Evolutionary conservation across 2,797 vertebrate species (phyloP).

Genomic region (Schizothorax lantsangensis): DNA sequence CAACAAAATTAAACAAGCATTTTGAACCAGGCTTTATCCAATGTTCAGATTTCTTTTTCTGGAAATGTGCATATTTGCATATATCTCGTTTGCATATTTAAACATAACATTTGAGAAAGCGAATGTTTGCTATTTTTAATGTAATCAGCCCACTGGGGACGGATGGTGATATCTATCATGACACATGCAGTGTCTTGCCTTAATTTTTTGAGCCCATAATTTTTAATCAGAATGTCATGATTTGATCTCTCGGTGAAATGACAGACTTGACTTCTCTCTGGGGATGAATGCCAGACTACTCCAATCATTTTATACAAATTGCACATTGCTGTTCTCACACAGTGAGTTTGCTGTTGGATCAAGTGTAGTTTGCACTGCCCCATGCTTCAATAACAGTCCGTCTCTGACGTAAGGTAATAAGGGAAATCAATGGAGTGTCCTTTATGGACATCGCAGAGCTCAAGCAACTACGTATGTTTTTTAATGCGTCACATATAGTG

Average conservation of each 20-base stretch:
- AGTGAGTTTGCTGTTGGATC: background rate
- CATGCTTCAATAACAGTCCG: background rate
- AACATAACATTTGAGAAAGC: background rate
- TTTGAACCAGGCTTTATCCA: background rate
- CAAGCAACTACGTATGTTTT: background rate
- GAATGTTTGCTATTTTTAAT: background rate
- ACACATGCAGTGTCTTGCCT: background rate
- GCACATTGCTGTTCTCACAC: background rate
- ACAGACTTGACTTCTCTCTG: conserved; percentile 9
- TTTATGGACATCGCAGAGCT: conserved; percentile 14
- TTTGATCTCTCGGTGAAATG: background rate
- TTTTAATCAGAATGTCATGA: background rate
- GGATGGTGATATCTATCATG: background rate
- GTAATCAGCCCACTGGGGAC: background rate
- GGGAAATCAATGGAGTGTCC: conserved; percentile 30
- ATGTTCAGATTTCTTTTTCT: background rate
- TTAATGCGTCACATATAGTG: background rate
- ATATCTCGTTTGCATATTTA: conserved; percentile 2
- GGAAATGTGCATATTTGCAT: conserved; percentile 2
- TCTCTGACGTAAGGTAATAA: background rate
- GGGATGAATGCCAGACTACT: background rate
- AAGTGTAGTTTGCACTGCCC: conserved; percentile 8
- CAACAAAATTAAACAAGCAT: background rate
- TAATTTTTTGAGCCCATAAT: background rate
- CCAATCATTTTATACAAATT: conserved; percentile 1